Percentiles rank a stretch among this genome's conserved stretches.
These are phyloP conservation scores for Myanophis thanlyinensis DNA, from an alignment of 2,113 vertebrate genomes.

Conservation along the genomic window DNA sequence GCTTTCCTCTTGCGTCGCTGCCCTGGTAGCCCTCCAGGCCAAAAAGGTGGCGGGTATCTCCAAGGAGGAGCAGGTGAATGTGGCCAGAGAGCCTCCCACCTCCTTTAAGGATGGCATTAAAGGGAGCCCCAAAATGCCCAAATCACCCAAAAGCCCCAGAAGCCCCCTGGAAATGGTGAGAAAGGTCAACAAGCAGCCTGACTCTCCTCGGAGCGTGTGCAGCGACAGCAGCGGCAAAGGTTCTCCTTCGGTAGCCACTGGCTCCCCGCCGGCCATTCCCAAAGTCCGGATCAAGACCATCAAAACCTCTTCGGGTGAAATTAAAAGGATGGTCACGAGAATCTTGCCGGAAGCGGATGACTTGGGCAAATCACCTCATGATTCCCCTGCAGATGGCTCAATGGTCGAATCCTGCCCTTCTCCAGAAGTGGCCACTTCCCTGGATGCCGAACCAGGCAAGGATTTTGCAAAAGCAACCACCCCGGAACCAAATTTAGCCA, in stretches of 20 bases:
- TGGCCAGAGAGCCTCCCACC: slow-evolving; percentile 69
- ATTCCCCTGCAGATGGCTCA: slow-evolving; percentile 75
- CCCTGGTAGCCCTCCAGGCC: slow-evolving; percentile 87
- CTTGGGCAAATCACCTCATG: slow-evolving; percentile 79
- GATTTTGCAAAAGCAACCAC: slow-evolving; percentile 28
- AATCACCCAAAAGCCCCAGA: slow-evolving; percentile 89
- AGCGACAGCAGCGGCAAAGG: slow-evolving; percentile 89
- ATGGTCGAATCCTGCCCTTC: slow-evolving; percentile 66
- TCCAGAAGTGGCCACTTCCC: slow-evolving; percentile 59
- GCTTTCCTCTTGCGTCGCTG: slow-evolving; percentile 90
- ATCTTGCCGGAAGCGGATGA: slow-evolving; percentile 90
- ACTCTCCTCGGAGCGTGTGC: slow-evolving; percentile 90
- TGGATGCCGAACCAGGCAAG: slow-evolving; percentile 52
- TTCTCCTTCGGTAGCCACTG: slow-evolving; percentile 83
- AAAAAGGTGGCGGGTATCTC: slow-evolving; percentile 76
- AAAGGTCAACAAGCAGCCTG: slow-evolving; percentile 80
- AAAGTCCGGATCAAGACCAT: slow-evolving; percentile 97
- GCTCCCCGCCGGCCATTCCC: slow-evolving; percentile 90
- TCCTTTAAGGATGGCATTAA: slow-evolving; percentile 76
- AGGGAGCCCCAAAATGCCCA: slow-evolving; percentile 84
- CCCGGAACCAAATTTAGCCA: slow-evolving; percentile 41
- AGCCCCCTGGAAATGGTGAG: slow-evolving; percentile 88
- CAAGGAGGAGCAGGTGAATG: slow-evolving; percentile 71
- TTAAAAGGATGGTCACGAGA: slow-evolving; percentile 91
- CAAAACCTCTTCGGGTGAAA: slow-evolving; percentile 92